Evolutionary conservation across 2,888 invertebrate genomes (phyloP), one percentile per base, ranked within the genome.

Genomic region (Hypomecis punctinalis): DNA sequence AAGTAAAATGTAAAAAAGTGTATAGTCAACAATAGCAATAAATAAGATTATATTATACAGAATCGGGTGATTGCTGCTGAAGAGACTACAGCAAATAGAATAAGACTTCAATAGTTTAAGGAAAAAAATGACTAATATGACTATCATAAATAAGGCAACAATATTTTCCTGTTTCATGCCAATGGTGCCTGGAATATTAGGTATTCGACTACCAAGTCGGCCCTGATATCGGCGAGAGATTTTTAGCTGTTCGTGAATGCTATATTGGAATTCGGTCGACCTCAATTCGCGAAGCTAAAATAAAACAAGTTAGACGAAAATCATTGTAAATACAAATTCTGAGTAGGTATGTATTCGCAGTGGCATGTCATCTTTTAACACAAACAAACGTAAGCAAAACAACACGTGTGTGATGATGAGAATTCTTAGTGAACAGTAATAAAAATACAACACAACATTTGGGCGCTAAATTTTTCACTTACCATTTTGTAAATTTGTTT

Each of bases 381-480:
- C 13, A 54, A 55, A 49, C 49, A 62, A 54, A 66, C 61, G 52
- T n/a, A 64, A 66, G 55, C 58, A 65, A 67, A 65, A 68, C 61
- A 67, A 61, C 70, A 68, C 63, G 58, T 67, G 67, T 49, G 48
- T 23, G 39, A 47, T 35, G 8, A 35, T 36, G 6, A 35, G 36
- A 5, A 47, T 39, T 39, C 23, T 11, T 9, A 45, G 9, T 11
- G 11, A 11, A 3, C 40, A 23, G 45, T 52, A 33, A n/a, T 4
- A 49, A 35, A 49, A 43, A 37, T 23, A 1, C 23, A 23, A 3
- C 23, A 23, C 39, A 40, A 47, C 8, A 23, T 51, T 45, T 7
- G n/a, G 13, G 10, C 5, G 7, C 3, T 8, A 33, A 2, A 7
- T n/a, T 10, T 42, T 42, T 11, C 36, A 63, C 64, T 65, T 53